These are phyloP conservation scores for Melanotaenia boesemani DNA, from an alignment of 2,797 vertebrate species.

Conservation along the genomic window DNA sequence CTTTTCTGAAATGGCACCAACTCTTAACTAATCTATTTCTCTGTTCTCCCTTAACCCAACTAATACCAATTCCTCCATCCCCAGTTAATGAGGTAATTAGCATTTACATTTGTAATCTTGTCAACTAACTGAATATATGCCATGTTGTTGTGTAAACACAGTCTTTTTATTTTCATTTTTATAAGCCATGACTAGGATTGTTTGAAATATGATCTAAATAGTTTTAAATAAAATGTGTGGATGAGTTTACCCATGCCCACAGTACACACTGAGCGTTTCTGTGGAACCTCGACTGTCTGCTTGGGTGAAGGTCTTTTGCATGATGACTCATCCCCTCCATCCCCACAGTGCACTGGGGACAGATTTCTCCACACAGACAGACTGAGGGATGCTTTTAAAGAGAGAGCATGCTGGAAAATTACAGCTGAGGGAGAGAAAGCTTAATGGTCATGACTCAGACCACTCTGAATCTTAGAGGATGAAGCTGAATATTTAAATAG, in stretches of 20 bases:
- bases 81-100: constrained; percentile 49
- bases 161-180: constrained; percentile 8
- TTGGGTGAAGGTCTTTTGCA: constrained; percentile 45
- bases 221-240: neutral
- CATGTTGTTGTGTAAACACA: neutral
- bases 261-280: constrained; percentile 4
- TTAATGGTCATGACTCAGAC: constrained; percentile 24
- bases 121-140: neutral
- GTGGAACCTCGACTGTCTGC: constrained; percentile 47
- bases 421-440: constrained; percentile 21
- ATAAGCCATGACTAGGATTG: neutral
- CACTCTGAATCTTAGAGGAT: constrained; percentile 4
- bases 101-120: constrained; percentile 2
- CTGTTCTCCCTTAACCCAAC: constrained; percentile 28
- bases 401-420: constrained; percentile 26
- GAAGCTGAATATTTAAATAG: neutral
- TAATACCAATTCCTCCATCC: constrained; percentile 32
- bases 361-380: constrained; percentile 28
- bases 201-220: neutral
- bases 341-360: constrained; percentile 30
- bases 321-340: constrained; percentile 59
- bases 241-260: neutral
- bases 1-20: constrained; percentile 31
- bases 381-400: constrained; percentile 29
- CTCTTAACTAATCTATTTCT: constrained; percentile 26